Percentiles rank a stretch among this genome's conserved stretches.
Evolutionary conservation across 1,140 invertebrate genomes (phyloP).

Genomic region (Drosophila fuyamai): DNA sequence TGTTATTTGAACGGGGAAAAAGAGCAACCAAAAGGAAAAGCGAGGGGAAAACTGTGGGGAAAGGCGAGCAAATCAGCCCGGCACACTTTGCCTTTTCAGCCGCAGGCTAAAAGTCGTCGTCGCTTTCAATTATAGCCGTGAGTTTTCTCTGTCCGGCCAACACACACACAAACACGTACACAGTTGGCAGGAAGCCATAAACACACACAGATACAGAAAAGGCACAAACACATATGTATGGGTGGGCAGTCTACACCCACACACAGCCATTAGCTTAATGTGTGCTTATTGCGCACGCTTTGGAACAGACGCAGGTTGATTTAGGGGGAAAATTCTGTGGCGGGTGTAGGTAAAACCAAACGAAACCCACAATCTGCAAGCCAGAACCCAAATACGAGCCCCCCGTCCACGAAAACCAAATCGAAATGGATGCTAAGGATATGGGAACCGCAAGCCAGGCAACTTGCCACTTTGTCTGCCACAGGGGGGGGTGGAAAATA

Average conservation of each 20-base stretch:
- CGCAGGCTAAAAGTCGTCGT: constrained; percentile 63
- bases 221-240: constrained; percentile 1
- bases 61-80: constrained; percentile 38
- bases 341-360: not conserved
- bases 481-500: not conserved
- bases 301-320: constrained; percentile 65
- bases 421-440: constrained; percentile 27
- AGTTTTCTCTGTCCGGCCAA: constrained; percentile 51
- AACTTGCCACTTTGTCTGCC: constrained; percentile 50
- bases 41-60: constrained; percentile 2
- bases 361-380: constrained; percentile 2
- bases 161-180: constrained; percentile 33
- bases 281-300: constrained; percentile 82
- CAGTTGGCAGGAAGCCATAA: constrained; percentile 8
- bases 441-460: constrained; percentile 26
- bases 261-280: constrained; percentile 77
- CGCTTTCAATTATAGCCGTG: constrained; percentile 63
- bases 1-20: constrained; percentile 34
- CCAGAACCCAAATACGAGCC: constrained; percentile 19
- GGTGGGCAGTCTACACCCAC: constrained; percentile 28
- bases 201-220: constrained; percentile 27
- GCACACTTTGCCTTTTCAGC: constrained; percentile 48
- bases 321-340: constrained; percentile 1
- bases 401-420: constrained; percentile 11
- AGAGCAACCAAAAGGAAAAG: constrained; percentile 38